These are phyloP conservation scores for Hydrocynus forskahlii DNA, from an alignment of 2,797 vertebrate species.

Conservation along the genomic window DNA sequence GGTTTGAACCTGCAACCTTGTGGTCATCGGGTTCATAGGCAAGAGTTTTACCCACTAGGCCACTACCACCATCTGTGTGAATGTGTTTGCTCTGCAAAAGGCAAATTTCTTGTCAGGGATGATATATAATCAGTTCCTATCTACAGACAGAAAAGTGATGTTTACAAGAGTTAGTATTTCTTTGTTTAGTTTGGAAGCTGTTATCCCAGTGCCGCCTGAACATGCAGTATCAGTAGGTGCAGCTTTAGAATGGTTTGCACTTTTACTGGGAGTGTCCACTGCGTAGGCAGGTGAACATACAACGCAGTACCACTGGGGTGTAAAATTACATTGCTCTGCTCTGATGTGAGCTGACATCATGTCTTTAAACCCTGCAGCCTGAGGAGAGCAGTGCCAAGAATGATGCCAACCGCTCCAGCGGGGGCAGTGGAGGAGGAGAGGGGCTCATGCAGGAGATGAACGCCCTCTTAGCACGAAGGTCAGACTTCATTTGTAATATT, in stretches of 20 bases:
- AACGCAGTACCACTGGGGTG: neutral
- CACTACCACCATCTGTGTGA: neutral
- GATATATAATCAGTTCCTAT: neutral
- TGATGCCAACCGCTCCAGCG: slow-evolving; percentile 95
- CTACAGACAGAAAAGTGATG: neutral
- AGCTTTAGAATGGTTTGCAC: neutral
- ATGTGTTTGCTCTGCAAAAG: neutral
- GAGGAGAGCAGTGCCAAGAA: slow-evolving; percentile 93
- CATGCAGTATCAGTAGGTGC: neutral
- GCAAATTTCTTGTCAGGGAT: neutral
- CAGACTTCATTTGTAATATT: neutral
- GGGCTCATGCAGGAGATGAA: slow-evolving; percentile 99
- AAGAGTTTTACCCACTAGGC: too few relatives aligned
- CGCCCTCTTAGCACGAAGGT: slow-evolving; percentile 98
- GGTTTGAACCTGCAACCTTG: too few relatives aligned
- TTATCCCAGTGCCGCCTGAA: neutral
- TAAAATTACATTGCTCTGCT: slow-evolving; percentile 9
- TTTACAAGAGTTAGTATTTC: neutral
- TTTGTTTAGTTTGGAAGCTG: neutral
- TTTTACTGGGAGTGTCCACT: neutral
- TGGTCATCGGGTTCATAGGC: too few relatives aligned
- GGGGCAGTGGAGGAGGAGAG: slow-evolving; percentile 85
- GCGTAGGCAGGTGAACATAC: neutral
- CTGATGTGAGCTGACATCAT: slow-evolving; percentile 34
- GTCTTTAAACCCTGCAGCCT: slow-evolving; percentile 76